Conservation (phyloP, 2,888 invertebrate species). For the Anodontia alba region DNA sequence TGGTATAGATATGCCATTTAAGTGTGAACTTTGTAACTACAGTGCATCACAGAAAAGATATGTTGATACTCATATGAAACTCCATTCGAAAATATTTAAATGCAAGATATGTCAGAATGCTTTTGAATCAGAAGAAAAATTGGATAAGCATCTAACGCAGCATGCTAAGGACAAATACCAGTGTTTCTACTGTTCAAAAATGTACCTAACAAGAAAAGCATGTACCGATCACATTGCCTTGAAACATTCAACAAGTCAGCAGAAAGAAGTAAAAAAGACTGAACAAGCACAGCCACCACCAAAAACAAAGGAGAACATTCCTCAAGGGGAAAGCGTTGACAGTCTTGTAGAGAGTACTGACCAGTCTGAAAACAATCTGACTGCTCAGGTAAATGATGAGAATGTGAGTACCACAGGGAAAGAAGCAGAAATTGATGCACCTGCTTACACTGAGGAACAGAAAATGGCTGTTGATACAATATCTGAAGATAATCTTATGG, state of each 20-base stretch:
- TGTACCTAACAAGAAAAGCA: constrained; percentile 1
- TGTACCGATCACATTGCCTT: constrained; percentile 1
- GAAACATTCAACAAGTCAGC: not conserved
- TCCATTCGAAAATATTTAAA: not conserved
- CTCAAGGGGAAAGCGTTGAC: not conserved
- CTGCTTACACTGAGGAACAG: not conserved
- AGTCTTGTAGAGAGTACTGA: not conserved
- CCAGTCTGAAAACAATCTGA: not conserved
- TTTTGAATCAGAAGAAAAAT: not conserved
- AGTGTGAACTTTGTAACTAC: not conserved
- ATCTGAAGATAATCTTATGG: not conserved
- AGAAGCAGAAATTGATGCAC: not conserved
- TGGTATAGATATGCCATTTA: not conserved
- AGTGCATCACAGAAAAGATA: not conserved
- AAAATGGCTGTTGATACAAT: not conserved
- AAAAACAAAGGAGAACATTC: not conserved
- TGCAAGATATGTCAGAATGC: not conserved
- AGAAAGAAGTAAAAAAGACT: not conserved
- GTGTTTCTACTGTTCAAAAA: constrained; percentile 6
- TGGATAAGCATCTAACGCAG: not conserved
- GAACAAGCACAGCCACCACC: not conserved
- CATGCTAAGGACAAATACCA: constrained; percentile 3
- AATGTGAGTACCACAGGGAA: not conserved
- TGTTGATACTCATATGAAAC: not conserved
- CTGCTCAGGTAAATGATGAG: not conserved